Conservation (phyloP, 2,113 vertebrate genomes). For the Pyxicephalus adspersus region DNA sequence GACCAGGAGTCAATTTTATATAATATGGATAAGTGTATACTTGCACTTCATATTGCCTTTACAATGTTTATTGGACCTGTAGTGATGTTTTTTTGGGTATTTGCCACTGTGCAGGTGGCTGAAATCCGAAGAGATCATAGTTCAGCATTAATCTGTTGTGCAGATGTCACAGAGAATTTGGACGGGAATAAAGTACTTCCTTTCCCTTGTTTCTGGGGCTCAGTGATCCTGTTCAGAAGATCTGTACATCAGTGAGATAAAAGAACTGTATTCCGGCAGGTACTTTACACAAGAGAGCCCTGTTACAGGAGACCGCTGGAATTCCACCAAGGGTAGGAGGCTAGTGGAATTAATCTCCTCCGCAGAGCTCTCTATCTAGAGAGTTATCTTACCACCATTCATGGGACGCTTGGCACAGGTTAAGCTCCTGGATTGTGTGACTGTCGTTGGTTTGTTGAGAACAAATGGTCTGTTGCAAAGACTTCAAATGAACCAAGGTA, state of each 20-base stretch:
- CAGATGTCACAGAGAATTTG: slow-evolving; percentile 18
- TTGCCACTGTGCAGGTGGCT: too few relatives aligned
- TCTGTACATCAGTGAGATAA: slow-evolving; percentile 37
- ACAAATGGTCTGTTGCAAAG: neutral
- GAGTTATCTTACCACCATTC: slow-evolving; percentile 40
- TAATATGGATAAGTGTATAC: too few relatives aligned
- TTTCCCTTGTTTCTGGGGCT: slow-evolving; percentile 9
- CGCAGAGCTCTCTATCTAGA: slow-evolving; percentile 5
- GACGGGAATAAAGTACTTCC: neutral
- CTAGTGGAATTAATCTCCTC: slow-evolving; percentile 1
- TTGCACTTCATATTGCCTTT: too few relatives aligned
- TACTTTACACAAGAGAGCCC: neutral
- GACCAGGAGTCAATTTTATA: too few relatives aligned
- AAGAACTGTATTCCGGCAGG: slow-evolving; percentile 16
- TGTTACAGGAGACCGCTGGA: slow-evolving; percentile 31
- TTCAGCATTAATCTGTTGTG: slow-evolving; percentile 9
- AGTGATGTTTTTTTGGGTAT: too few relatives aligned
- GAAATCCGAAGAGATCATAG: too few relatives aligned
- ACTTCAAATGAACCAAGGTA: neutral
- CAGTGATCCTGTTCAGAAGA: slow-evolving; percentile 24
- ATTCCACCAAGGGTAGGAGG: neutral
- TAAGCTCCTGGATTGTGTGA: neutral
- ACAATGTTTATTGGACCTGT: too few relatives aligned
- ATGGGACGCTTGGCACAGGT: slow-evolving; percentile 9
- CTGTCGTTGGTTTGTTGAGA: slow-evolving; percentile 15